These are phyloP conservation scores for Cheilosia vernalis DNA, from an alignment of 2,888 invertebrate species.

Conservation along the genomic window DNA sequence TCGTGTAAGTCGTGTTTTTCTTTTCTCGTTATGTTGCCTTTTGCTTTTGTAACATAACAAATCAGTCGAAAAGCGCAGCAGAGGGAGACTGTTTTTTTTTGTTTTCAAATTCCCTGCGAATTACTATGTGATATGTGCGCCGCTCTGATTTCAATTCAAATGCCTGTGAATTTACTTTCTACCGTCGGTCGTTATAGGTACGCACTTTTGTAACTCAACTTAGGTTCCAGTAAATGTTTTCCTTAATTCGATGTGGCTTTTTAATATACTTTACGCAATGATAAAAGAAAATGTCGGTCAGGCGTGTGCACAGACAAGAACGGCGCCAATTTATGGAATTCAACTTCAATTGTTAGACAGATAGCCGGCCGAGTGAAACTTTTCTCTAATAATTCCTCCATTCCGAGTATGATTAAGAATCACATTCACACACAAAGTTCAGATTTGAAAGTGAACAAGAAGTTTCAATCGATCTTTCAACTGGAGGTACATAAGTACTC, in stretches of 20 bases:
- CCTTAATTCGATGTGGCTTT: constrained; percentile 3
- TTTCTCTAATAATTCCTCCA: constrained; percentile 56
- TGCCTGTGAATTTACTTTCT: constrained; percentile 34
- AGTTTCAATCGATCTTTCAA: constrained; percentile 71
- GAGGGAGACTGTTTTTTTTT: neutral
- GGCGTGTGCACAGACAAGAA: constrained; percentile 23
- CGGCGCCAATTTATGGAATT: constrained; percentile 43
- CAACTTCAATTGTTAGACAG: constrained; percentile 54
- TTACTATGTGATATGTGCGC: constrained; percentile 6
- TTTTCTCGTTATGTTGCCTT: neutral
- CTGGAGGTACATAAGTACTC: constrained; percentile 1
- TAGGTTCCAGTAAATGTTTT: neutral
- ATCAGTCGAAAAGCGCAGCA: constrained; percentile 14
- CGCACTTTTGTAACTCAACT: constrained; percentile 47
- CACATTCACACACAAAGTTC: constrained; percentile 39
- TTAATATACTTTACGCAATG: constrained; percentile 4
- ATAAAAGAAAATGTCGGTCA: constrained; percentile 29
- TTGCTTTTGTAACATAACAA: constrained; percentile 25
- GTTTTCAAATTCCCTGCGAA: constrained; percentile 34
- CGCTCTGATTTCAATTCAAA: constrained; percentile 43
- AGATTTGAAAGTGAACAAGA: constrained; percentile 58
- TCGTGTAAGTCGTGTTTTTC: constrained; percentile 22
- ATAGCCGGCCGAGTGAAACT: constrained; percentile 50
- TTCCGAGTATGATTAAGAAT: constrained; percentile 63
- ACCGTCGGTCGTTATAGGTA: constrained; percentile 23